Base-by-base conservation (phyloP, 2,113 vertebrate genomes). In the Melanotaenia duboulayi region DNA sequence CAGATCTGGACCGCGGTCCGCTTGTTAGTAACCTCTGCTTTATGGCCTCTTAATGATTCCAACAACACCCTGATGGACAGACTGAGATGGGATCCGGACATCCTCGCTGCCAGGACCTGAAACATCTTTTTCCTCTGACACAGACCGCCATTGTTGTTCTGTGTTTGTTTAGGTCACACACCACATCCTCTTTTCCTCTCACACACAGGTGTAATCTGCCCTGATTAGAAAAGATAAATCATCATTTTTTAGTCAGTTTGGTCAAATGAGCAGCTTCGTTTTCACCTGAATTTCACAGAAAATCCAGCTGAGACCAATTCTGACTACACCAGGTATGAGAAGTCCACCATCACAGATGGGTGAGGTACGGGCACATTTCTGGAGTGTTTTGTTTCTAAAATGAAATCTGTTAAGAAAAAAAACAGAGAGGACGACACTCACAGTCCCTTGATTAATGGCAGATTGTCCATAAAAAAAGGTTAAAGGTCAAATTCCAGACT, bases 101-200 rank as follows among this genome's bases (percentile, higher is more conserved):
- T 23, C 8, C 54, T 13, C 20, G 10, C 4, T 17, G 5, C 10
- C 11, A 19, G 56, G 56, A 50, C 49, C 39, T 42, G 24, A 66
- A 52, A 73, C 37, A 58, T 63, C 51, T 12, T 52, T 52, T 28
- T 40, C n/a, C 19, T 60, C 59, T 22, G 70, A 35, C 25, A 64
- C 17, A 20, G 22, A 58, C 37, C 60, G 59, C 40, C 32, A 60
- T 49, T 72, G 20, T 71, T 75, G 48, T 17, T 46, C 44, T 56
- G 17, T 22, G 23, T 49, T 40, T 66, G 46, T 59, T 67, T 51
- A 10, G 11, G 24, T 20, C 19, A 57, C 70, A 68, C 39, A 19
- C 39, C 70, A 68, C 39, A 19, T 46, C 51, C 64, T 70, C 52
- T 14, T 22, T 11, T 11, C 52, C 24, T 7, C 17, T 24, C 13